phyloP scores from a whole-genome alignment of 1,140 invertebrate genomes.

The Manduca sexta region DNA sequence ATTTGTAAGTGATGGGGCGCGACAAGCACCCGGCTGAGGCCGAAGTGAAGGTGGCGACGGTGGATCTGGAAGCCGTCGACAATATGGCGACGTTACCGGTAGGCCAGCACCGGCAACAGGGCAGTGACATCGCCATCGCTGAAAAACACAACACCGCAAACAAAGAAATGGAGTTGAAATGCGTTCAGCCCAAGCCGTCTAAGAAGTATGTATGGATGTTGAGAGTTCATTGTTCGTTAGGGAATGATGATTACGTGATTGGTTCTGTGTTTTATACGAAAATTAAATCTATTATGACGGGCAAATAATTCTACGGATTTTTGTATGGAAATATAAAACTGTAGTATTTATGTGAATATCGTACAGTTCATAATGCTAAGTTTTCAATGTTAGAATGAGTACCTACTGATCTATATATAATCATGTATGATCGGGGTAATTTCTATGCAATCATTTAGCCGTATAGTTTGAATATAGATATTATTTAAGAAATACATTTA shows the following conservation, averaged over 20 bases:
- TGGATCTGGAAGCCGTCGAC: slow-evolving; percentile 86
- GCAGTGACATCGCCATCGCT: slow-evolving; percentile 79
- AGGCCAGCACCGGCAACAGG: slow-evolving; percentile 77
- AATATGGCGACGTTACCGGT: slow-evolving; percentile 90
- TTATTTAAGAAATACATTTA: too few relatives aligned
- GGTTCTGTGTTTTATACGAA: too few relatives aligned
- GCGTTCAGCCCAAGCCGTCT: slow-evolving; percentile 84
- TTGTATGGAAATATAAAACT: too few relatives aligned
- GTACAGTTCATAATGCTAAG: too few relatives aligned
- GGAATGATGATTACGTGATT: not conserved
- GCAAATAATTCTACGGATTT: too few relatives aligned
- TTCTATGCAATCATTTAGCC: too few relatives aligned
- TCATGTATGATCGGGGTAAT: too few relatives aligned
- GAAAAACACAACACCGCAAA: slow-evolving; percentile 87
- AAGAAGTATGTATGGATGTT: slow-evolving; percentile 77
- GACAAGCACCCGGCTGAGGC: slow-evolving; percentile 72
- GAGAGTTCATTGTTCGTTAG: not conserved
- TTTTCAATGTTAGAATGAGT: too few relatives aligned
- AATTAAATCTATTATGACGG: too few relatives aligned
- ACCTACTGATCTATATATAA: too few relatives aligned
- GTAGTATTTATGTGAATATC: too few relatives aligned
- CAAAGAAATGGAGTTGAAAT: slow-evolving; percentile 90
- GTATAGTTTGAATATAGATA: too few relatives aligned
- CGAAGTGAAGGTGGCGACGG: slow-evolving; percentile 89
- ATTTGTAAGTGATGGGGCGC: slow-evolving; percentile 60